Evolutionary conservation across 2,888 invertebrate genomes (phyloP), one percentile per base, ranked within the genome.

Genomic region (Amphipoea oculea): DNA sequence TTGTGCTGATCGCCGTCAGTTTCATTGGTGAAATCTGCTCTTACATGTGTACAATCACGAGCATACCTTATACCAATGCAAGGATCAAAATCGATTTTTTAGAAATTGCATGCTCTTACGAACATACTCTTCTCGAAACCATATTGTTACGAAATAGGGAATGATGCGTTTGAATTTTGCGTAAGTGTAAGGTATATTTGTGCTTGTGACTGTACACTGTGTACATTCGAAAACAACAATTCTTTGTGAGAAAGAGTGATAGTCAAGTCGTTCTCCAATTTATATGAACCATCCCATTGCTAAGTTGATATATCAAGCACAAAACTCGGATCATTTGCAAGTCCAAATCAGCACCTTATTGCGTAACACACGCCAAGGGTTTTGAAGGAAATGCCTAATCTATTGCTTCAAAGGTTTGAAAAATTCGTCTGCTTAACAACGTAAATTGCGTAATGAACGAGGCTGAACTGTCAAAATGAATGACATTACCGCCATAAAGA

Each of bases 41-140:
- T 9, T 60, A 63, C 72, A 29, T 77, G 57, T 63, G 68, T 68
- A n/a, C 67, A 68, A n/a, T 67, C 9, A 14, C 4, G 17, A 67
- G 42, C 67, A 45, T 45, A n/a, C 17, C 14, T 14, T 42, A 14
- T 4, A 67, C 9, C n/a, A 6, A 67, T 9, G 42, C n/a, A 45
- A 14, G 14, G 14, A n/a, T 14, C n/a, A 17, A 9, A 42, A 67
- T 4, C n/a, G 23, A 9, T 23, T 2, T 20, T 40, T 66, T 23
- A 45, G 5, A 68, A 45, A n/a, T 45, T 45, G n/a, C 9, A 14
- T 11, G 67, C 0, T 67, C 4, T 42, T 42, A 42, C 23, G n/a
- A 42, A 17, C n/a, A 17, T 17, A 29, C 1, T 29, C 2, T 68
- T 68, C 7, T 45, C 67, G 2, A n/a, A 45, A 45, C 4, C 17